Conservation (phyloP, 2,797 vertebrate species). For the Xenopus petersii region DNA sequence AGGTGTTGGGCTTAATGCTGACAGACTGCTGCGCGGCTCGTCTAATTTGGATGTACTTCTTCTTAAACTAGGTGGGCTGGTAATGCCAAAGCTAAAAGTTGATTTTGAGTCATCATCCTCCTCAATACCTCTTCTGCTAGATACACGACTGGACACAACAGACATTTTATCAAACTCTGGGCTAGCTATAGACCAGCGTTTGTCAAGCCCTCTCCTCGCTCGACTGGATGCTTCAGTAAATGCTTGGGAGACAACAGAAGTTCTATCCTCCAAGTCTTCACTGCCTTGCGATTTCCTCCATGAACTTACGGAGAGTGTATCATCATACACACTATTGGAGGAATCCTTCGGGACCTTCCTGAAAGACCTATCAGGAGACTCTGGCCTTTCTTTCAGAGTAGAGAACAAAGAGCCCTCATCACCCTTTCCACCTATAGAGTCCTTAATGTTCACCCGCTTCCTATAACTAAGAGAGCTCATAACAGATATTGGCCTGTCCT, state of each 20-base stretch:
- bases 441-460: slow-evolving; percentile 79
- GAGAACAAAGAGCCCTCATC: slow-evolving; percentile 81
- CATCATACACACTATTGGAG: slow-evolving; percentile 49
- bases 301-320: slow-evolving; percentile 59
- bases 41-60: slow-evolving; percentile 68
- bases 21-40: slow-evolving; percentile 54
- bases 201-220: slow-evolving; percentile 74
- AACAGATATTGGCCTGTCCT: slow-evolving; percentile 77
- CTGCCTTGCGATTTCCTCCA: slow-evolving; percentile 62
- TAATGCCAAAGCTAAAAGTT: slow-evolving; percentile 66
- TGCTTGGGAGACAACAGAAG: slow-evolving; percentile 72
- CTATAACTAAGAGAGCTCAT: slow-evolving; percentile 93
- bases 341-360: slow-evolving; percentile 63
- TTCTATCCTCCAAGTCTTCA: slow-evolving; percentile 60
- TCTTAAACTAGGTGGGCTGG: slow-evolving; percentile 61
- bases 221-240: slow-evolving; percentile 72
- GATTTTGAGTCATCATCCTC: slow-evolving; percentile 69
- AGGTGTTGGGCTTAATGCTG: slow-evolving; percentile 60
- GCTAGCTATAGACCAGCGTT: slow-evolving; percentile 74
- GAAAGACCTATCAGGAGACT: slow-evolving; percentile 75
- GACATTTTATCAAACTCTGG: slow-evolving; percentile 79
- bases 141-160: slow-evolving; percentile 69
- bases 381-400: slow-evolving; percentile 71
- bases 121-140: slow-evolving; percentile 62
- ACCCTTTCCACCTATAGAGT: slow-evolving; percentile 81